Evolutionary conservation across 2,113 vertebrate genomes (phyloP).

Genomic region (Arizona elegans): DNA sequence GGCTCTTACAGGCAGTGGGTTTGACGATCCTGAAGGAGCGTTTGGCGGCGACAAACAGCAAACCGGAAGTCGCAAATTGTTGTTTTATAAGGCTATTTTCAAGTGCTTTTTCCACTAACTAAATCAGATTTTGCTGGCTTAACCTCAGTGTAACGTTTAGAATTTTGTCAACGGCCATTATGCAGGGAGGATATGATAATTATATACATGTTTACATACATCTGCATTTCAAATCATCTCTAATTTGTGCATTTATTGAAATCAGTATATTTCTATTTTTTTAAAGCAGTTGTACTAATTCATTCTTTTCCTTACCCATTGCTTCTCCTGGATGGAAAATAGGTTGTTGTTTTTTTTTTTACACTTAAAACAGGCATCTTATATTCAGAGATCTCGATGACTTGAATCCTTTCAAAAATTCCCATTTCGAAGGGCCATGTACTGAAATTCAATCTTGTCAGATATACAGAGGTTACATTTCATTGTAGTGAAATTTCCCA

Average conservation of each 20-base stretch:
- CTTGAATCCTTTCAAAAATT: constrained; percentile 34
- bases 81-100: constrained; percentile 8
- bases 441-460: neutral
- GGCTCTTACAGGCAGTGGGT: too few species aligned
- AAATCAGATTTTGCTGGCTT: constrained; percentile 17
- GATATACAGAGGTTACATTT: neutral
- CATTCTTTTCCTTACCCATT: constrained; percentile 53
- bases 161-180: constrained; percentile 40
- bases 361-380: rapidly evolving
- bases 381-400: neutral
- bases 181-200: constrained; percentile 56
- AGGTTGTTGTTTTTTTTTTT: neutral
- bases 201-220: constrained; percentile 61
- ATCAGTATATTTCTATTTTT: constrained; percentile 49
- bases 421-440: constrained; percentile 6
- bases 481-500: neutral
- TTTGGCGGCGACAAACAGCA: too few species aligned
- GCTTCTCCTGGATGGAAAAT: constrained; percentile 20
- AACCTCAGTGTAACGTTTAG: neutral
- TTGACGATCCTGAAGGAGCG: too few species aligned
- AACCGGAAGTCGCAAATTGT: too few species aligned
- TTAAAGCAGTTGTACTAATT: constrained; percentile 31
- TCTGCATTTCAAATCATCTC: constrained; percentile 56
- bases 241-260: constrained; percentile 63
- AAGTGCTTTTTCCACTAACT: constrained; percentile 18